Percentiles rank a stretch among this genome's conserved stretches.
Conservation (phyloP, 2,888 invertebrate species). For the Plebejus melissa region DNA sequence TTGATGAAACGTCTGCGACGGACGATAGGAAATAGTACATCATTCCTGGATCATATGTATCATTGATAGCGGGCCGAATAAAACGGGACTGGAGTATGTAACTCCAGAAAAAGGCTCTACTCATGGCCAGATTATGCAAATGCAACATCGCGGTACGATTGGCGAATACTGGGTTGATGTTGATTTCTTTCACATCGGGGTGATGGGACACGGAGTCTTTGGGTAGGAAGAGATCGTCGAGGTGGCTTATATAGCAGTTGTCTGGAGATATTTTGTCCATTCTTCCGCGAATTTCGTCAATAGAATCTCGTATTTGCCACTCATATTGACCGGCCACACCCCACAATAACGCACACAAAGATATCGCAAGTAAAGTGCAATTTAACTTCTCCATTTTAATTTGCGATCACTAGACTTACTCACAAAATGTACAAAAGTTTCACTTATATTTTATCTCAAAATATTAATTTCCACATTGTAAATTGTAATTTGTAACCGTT, state of each 20-base stretch:
- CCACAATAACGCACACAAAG: conserved; percentile 67
- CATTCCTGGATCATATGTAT: conserved; percentile 97
- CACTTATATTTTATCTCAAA: neutral
- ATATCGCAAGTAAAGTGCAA: conserved; percentile 53
- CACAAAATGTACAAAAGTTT: neutral
- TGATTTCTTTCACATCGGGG: conserved; percentile 95
- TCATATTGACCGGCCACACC: conserved; percentile 92
- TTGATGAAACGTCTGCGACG: conserved; percentile 96
- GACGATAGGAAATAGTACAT: conserved; percentile 98
- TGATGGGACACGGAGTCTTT: conserved; percentile 92
- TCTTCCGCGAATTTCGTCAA: conserved; percentile 91
- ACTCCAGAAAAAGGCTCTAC: conserved; percentile 96
- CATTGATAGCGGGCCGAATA: conserved; percentile 92
- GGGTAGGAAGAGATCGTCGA: conserved; percentile 90
- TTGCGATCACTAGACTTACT: neutral
- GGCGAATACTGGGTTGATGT: conserved; percentile 95
- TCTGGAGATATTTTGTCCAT: conserved; percentile 91
- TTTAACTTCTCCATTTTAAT: conserved; percentile 60
- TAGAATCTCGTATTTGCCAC: conserved; percentile 94
- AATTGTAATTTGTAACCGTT: neutral
- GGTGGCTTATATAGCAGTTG: conserved; percentile 93
- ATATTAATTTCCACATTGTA: neutral
- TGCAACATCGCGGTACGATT: conserved; percentile 96
- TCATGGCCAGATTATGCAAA: conserved; percentile 97
- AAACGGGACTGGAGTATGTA: conserved; percentile 94